Base-by-base conservation (phyloP, 2,113 vertebrate genomes). In the Ctenodactylus gundi region DNA sequence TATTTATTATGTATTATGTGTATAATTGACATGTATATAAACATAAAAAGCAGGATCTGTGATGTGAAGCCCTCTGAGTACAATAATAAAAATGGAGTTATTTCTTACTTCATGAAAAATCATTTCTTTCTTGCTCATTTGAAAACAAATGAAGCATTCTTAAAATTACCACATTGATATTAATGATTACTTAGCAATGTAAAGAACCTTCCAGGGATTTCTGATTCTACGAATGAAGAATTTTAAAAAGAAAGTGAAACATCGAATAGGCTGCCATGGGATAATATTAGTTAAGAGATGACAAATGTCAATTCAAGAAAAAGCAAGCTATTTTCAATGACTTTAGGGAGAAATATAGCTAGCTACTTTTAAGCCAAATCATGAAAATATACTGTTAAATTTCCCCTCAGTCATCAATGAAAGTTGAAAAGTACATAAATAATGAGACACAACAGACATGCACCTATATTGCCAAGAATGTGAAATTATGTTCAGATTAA, bases 31-130 rank as follows among this genome's bases (percentile, higher is more conserved):
- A 29, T 46, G 46, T 20, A 25, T 46, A 55, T 65, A 49, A 76
- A 34, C 36, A 70, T 41, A 90, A 87, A 62, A 58, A 80, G 18
- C 51, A 93, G 18, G 7, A 46, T 60, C 53, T 81, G 9, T 49
- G 18, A 75, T 76, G 18, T 58, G 51, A 85, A 77, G 29, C 91
- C 62, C 60, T 91, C 73, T 77, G 82, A 65, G 57, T 86, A 83
- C 81, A 27, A 76, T 88, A 76, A 72, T 44, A 51, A 78, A 70
- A 90, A 36, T 85, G 41, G 4, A 11, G 81, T 87, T 82, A 68
- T 91, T 80, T 96, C 58, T 94, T 57, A 76, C 44, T 91, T 95
- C 51, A 96, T 78, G 60, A 95, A 96, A 96, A 94, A 83, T 76
- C 3, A 53, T 72, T 91, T 91, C 36, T 82, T 89, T 85, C 51